phyloP scores from a whole-genome alignment of 2,797 vertebrate genomes.

The Threskiornis aethiopicus region DNA sequence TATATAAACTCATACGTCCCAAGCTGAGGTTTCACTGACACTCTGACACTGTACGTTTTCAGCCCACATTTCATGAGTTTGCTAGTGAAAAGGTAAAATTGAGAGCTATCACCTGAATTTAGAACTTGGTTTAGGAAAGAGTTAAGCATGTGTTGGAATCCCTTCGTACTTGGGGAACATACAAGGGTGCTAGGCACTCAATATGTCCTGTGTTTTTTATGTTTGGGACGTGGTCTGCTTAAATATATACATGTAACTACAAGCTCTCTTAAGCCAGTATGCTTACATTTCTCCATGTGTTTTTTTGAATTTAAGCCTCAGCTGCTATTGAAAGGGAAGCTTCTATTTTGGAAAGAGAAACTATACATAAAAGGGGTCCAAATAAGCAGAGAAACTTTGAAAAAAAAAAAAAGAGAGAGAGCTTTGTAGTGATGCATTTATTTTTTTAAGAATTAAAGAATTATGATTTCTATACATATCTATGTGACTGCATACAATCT shows the following conservation, averaged over 20 bases:
- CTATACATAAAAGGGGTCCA: background rate
- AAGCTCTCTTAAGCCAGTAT: background rate
- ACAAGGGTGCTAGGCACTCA: background rate
- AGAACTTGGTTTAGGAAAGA: background rate
- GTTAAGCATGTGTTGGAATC: background rate
- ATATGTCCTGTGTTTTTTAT: background rate
- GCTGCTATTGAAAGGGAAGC: background rate
- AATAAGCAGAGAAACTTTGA: background rate
- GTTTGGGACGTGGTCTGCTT: background rate
- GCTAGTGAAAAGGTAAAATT: background rate
- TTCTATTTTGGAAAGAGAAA: background rate
- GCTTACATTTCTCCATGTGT: background rate
- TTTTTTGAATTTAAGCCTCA: background rate
- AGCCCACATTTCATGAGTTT: background rate
- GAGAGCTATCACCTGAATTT: background rate
- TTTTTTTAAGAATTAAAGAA: background rate
- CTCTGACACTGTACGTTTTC: background rate
- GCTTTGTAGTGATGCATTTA: background rate
- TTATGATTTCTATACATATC: background rate
- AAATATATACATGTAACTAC: background rate
- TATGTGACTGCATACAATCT: background rate
- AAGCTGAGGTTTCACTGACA: background rate
- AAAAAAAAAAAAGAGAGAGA: background rate
- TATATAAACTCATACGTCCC: fast-evolving
- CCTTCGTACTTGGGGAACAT: background rate